phyloP scores from a whole-genome alignment of 2,113 vertebrate species.

The Oncorhynchus gorbuscha region DNA sequence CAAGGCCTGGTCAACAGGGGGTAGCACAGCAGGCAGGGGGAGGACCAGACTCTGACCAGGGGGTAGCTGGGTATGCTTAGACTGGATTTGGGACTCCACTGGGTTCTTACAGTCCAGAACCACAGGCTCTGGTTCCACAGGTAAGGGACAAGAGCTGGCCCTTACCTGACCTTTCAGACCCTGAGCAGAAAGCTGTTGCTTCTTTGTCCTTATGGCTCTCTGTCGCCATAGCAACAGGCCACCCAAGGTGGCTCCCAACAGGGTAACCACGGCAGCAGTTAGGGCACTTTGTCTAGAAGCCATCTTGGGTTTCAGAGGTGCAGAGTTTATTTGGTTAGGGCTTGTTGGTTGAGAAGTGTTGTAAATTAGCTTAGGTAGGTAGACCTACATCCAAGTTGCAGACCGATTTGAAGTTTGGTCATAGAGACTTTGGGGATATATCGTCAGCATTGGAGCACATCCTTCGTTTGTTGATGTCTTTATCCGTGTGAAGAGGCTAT shows the following conservation, averaged over 20 bases:
- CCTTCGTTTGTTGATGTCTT: neutral
- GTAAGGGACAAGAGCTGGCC: neutral
- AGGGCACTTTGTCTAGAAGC: constrained; percentile 78
- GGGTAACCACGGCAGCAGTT: constrained; percentile 76
- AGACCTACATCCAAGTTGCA: too few relatives aligned
- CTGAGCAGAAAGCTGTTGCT: constrained; percentile 56
- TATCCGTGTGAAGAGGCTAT: neutral
- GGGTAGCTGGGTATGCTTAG: constrained; percentile 20
- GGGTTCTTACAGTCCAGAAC: constrained; percentile 20
- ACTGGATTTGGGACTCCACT: too few relatives aligned
- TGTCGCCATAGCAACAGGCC: constrained; percentile 84
- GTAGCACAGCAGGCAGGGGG: constrained; percentile 42
- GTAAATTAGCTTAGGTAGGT: neutral
- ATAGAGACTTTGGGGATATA: neutral
- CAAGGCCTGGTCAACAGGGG: constrained; percentile 72
- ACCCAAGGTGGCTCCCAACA: constrained; percentile 82
- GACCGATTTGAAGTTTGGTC: too few relatives aligned
- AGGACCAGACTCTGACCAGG: neutral
- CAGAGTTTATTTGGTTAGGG: neutral
- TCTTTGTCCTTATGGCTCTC: constrained; percentile 50
- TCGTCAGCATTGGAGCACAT: neutral
- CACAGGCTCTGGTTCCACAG: constrained; percentile 6
- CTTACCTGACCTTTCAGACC: constrained; percentile 30
- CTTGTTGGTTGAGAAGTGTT: neutral
- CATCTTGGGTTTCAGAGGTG: constrained; percentile 68